A percentile compares a stretch with the other conserved stretches of the same genome.
These are phyloP conservation scores for Micropoecilia bifurca DNA, from an alignment of 2,797 vertebrate species.

Conservation along the genomic window DNA sequence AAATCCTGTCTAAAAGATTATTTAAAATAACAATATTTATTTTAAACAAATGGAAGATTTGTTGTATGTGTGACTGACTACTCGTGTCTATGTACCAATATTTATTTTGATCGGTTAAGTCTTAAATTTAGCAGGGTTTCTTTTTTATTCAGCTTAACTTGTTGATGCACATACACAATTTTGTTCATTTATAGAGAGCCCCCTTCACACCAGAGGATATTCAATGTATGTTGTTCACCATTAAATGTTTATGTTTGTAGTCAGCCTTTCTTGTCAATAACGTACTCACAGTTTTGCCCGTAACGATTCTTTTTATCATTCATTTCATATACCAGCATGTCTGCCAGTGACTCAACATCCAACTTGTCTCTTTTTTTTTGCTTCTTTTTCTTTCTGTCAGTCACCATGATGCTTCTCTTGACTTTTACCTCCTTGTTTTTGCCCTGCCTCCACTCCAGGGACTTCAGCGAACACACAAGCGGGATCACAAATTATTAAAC, in stretches of 20 bases:
- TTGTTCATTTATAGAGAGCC: conserved; percentile 10
- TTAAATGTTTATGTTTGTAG: conserved; percentile 23
- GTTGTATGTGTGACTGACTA: background rate
- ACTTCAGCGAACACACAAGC: conserved; percentile 19
- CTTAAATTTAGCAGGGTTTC: background rate
- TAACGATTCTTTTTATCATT: conserved; percentile 51
- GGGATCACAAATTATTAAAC: conserved; percentile 29
- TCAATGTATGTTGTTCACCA: conserved; percentile 10
- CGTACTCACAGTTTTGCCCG: conserved; percentile 25
- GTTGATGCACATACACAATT: background rate
- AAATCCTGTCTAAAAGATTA: background rate
- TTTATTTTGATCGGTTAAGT: background rate
- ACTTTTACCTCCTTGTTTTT: conserved; percentile 22
- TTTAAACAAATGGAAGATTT: too few species aligned
- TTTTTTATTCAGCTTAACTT: background rate
- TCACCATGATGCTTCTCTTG: conserved; percentile 1
- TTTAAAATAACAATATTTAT: background rate
- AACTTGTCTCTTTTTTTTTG: background rate
- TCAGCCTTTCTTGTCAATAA: conserved; percentile 36
- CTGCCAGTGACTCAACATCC: conserved; percentile 37
- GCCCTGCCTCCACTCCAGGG: conserved; percentile 9
- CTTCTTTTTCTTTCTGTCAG: conserved; percentile 5
- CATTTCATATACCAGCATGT: conserved; percentile 35
- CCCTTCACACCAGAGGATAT: background rate
- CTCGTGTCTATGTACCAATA: background rate